Percentiles rank a stretch among this genome's conserved stretches.
phyloP scores from a whole-genome alignment of 2,113 vertebrate genomes.

The Anarrhichthys ocellatus region DNA sequence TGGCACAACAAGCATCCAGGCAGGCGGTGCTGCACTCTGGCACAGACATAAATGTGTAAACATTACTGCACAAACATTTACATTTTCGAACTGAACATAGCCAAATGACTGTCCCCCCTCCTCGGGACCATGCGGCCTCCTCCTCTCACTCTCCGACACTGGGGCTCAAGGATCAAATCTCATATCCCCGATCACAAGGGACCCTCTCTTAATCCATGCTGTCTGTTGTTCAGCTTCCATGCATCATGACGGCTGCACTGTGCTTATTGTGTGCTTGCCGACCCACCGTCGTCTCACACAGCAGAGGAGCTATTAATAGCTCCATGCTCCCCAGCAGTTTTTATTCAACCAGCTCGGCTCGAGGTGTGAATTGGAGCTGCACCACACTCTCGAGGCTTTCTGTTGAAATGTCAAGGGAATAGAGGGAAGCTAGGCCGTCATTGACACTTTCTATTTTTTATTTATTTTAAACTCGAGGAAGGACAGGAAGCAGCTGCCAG shows the following conservation, averaged over 20 bases:
- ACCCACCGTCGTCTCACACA: slow-evolving; percentile 64
- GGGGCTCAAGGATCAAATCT: slow-evolving; percentile 63
- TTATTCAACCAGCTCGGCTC: slow-evolving; percentile 67
- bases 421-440: slow-evolving; percentile 40
- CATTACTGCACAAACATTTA: slow-evolving; percentile 63
- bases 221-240: slow-evolving; percentile 60
- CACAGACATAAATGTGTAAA: slow-evolving; percentile 46
- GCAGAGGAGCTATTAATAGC: slow-evolving; percentile 75
- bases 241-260: slow-evolving; percentile 45
- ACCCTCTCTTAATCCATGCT: slow-evolving; percentile 60
- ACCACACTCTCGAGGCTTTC: slow-evolving; percentile 43
- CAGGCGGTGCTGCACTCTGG: neutral
- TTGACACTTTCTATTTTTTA: slow-evolving; percentile 13
- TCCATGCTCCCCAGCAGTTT: slow-evolving; percentile 65
- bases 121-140: slow-evolving; percentile 42
- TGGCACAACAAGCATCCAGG: slow-evolving; percentile 3
- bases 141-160: slow-evolving; percentile 13
- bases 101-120: slow-evolving; percentile 43
- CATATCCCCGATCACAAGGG: slow-evolving; percentile 58
- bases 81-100: slow-evolving; percentile 45
- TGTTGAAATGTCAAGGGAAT: slow-evolving; percentile 31
- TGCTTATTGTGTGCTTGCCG: slow-evolving; percentile 64
- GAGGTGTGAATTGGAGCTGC: slow-evolving; percentile 71
- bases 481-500: slow-evolving; percentile 67
- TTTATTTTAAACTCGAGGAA: slow-evolving; percentile 26